Evolutionary conservation across 53 echinoderm and acorn worm species (phyloP).

Genomic region (Zoroaster sp.): DNA sequence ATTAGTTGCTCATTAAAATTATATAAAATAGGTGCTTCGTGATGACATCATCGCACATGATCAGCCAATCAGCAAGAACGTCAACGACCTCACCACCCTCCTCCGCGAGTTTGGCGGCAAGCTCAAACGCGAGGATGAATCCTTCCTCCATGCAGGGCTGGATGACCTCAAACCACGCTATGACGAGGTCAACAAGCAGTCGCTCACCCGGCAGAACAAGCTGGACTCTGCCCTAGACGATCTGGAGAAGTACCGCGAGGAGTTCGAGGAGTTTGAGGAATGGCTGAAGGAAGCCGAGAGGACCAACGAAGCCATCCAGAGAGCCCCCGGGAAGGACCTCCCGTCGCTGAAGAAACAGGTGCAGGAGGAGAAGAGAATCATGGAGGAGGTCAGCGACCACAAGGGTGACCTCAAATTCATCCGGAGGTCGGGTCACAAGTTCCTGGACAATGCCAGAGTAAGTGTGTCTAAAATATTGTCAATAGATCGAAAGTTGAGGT

Average conservation of each 20-base stretch:
- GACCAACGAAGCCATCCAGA: conserved; percentile 71
- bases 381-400: conserved; percentile 95
- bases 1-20: no score
- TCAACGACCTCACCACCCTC: conserved; percentile 67
- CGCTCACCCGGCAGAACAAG: conserved; percentile 85
- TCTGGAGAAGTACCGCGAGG: conserved; percentile 84
- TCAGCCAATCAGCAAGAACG: conserved; percentile 72
- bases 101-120: conserved; percentile 86
- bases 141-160: conserved; percentile 53
- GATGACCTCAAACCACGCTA: conserved; percentile 87
- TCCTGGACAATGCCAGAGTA: conserved; percentile 91
- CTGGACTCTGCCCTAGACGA: conserved; percentile 82
- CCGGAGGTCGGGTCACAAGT: conserved; percentile 94
- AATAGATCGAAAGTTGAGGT: neutral
- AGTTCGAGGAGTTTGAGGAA: conserved; percentile 87
- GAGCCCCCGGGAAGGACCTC: conserved; percentile 71
- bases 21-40: conserved; percentile 74
- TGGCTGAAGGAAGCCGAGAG: conserved; percentile 87
- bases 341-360: conserved; percentile 72
- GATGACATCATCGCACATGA: conserved; percentile 88
- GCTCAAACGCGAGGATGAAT: conserved; percentile 68
- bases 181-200: conserved; percentile 84
- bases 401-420: conserved; percentile 98
- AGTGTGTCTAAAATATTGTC: neutral
- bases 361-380: conserved; percentile 85